Conservation (phyloP, 2,888 invertebrate species). For the Tachystola acroxantha region DNA sequence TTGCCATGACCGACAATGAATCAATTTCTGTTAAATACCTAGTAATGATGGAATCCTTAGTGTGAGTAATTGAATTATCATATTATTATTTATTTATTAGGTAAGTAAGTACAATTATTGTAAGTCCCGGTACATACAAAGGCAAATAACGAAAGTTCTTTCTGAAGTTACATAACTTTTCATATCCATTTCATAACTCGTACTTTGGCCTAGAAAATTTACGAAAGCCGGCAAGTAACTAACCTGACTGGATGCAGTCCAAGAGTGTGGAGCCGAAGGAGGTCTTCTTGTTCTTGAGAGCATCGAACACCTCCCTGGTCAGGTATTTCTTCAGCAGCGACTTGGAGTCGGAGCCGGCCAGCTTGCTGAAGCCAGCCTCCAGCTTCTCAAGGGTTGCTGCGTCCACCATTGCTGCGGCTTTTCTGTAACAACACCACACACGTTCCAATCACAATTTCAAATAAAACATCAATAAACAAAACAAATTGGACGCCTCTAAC, state of each 20-base stretch:
- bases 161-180: too few species aligned
- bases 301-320: slow-evolving; percentile 93
- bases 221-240: too few species aligned
- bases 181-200: too few species aligned
- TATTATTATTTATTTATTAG: too few species aligned
- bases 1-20: too few species aligned
- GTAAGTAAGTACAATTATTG: too few species aligned
- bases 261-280: slow-evolving; percentile 94
- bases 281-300: slow-evolving; percentile 95
- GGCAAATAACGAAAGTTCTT: too few species aligned
- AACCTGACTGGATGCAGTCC: slow-evolving; percentile 97
- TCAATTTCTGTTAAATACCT: too few species aligned
- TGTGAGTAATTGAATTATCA: too few species aligned
- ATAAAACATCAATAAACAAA: slow-evolving; percentile 8
- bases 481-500: slow-evolving; percentile 45
- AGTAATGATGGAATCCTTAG: too few species aligned
- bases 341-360: slow-evolving; percentile 93
- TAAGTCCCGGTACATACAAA: too few species aligned
- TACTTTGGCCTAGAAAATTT: too few species aligned
- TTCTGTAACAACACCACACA: slow-evolving; percentile 71
- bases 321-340: slow-evolving; percentile 98
- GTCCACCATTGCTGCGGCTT: slow-evolving; percentile 92
- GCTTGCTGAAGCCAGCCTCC: slow-evolving; percentile 93
- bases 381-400: slow-evolving; percentile 93
- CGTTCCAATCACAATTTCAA: slow-evolving; percentile 10